Evolutionary conservation across 2,113 vertebrate genomes (phyloP).

Genomic region (Burhinus oedicnemus): DNA sequence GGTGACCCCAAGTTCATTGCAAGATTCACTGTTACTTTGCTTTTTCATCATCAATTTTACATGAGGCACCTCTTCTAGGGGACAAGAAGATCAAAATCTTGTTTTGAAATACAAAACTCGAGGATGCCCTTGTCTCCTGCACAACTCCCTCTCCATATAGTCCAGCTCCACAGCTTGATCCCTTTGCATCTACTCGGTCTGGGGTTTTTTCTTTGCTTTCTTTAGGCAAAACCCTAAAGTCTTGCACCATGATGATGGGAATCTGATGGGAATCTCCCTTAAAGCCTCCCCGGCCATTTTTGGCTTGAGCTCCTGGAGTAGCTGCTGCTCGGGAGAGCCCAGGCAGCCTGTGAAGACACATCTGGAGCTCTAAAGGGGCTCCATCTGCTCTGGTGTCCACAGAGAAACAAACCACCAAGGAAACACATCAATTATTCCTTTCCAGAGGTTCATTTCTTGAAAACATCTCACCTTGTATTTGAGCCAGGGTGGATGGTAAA

Average conservation of each 20-base stretch:
- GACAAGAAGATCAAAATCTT: neutral
- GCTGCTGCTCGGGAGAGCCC: neutral
- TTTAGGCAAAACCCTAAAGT: neutral
- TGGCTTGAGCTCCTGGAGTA: neutral
- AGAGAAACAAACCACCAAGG: neutral
- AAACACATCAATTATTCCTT: neutral
- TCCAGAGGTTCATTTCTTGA: neutral
- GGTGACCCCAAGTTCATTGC: neutral
- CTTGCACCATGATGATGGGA: neutral
- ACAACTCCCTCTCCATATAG: neutral
- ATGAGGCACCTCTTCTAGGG: neutral
- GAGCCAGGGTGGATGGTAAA: neutral
- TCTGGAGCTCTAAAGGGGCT: neutral
- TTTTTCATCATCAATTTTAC: neutral
- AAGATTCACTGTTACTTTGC: neutral
- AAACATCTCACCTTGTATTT: neutral
- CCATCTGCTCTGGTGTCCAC: neutral
- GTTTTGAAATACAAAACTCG: accelerated
- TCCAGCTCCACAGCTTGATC: neutral
- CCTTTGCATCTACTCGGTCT: accelerated
- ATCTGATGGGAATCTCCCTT: neutral
- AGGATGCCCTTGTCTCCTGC: neutral
- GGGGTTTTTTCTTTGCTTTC: neutral
- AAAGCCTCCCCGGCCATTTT: neutral
- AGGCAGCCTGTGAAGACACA: neutral